Evolutionary conservation across 2,113 vertebrate genomes (phyloP).

Genomic region (Ardeotis arabs): DNA sequence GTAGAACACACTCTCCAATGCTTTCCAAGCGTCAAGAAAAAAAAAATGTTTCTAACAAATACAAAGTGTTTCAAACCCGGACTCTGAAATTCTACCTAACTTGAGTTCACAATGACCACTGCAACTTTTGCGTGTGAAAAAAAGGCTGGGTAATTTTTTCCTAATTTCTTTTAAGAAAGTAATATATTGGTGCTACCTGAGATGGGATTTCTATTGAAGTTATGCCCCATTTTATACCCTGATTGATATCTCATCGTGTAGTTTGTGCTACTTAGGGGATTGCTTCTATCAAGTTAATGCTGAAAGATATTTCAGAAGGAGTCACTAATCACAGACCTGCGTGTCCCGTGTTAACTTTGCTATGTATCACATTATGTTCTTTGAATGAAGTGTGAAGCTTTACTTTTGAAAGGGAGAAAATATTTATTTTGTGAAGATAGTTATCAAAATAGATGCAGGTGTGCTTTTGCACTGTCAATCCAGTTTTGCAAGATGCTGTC

Average conservation of each 20-base stretch:
- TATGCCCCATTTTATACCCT: slow-evolving; percentile 30
- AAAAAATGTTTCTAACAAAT: background rate
- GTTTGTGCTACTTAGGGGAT: background rate
- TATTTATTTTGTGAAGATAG: background rate
- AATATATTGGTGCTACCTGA: background rate
- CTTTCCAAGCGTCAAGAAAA: background rate
- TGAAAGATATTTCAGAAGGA: background rate
- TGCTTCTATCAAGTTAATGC: background rate
- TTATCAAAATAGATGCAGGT: background rate
- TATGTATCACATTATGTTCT: background rate
- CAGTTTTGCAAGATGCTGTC: background rate
- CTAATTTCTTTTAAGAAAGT: background rate
- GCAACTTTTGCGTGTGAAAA: background rate
- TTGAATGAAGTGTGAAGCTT: background rate
- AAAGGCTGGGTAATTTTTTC: background rate
- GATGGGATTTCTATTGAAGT: background rate
- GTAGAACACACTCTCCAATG: background rate
- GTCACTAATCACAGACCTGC: background rate
- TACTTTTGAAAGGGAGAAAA: background rate
- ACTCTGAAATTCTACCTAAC: background rate
- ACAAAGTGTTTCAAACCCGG: background rate
- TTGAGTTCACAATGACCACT: background rate
- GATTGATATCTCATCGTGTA: background rate
- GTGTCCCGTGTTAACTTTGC: background rate
- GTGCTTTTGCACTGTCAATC: background rate